A percentile compares a stretch with the other conserved stretches of the same genome.
Evolutionary conservation across 2,888 invertebrate species (phyloP).

Genomic region (Sturmia bella): DNA sequence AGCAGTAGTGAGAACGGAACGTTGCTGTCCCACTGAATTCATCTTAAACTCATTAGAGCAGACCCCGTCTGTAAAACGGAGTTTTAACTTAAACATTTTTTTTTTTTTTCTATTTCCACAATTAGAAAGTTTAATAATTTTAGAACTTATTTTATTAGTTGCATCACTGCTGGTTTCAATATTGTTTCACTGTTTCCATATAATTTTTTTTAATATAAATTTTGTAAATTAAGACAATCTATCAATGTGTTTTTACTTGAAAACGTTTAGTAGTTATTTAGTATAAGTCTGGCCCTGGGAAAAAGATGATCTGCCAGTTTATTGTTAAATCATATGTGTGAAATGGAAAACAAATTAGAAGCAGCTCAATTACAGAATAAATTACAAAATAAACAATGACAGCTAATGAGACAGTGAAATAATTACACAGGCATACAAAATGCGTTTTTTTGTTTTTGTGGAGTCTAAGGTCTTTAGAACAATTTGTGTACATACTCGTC

Average conservation of each 20-base stretch:
- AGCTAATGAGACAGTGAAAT: no score
- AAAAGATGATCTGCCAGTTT: constrained; percentile 26
- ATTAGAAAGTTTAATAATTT: no score
- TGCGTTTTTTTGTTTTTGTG: not conserved
- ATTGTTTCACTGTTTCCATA: not conserved
- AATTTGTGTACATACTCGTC: no score
- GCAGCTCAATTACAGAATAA: constrained; percentile 29
- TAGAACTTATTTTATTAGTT: constrained; percentile 3
- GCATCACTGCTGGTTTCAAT: not conserved
- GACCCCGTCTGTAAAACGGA: no score
- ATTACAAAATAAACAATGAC: not conserved
- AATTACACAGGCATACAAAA: no score
- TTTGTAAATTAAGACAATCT: constrained; percentile 42
- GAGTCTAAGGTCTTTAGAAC: no score
- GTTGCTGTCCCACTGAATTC: no score
- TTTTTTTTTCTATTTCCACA: no score
- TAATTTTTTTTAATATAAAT: constrained; percentile 8
- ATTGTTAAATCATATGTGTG: constrained; percentile 4
- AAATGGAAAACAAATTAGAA: constrained; percentile 14
- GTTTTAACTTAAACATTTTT: no score
- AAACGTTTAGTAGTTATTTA: not conserved
- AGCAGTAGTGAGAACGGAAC: no score
- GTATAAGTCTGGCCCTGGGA: constrained; percentile 31
- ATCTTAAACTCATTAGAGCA: no score
- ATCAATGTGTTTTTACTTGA: constrained; percentile 19